A percentile compares a stretch with the other conserved stretches of the same genome.
Evolutionary conservation across 2,888 invertebrate species (phyloP).

Genomic region (Caenorhabditis wallacei): DNA sequence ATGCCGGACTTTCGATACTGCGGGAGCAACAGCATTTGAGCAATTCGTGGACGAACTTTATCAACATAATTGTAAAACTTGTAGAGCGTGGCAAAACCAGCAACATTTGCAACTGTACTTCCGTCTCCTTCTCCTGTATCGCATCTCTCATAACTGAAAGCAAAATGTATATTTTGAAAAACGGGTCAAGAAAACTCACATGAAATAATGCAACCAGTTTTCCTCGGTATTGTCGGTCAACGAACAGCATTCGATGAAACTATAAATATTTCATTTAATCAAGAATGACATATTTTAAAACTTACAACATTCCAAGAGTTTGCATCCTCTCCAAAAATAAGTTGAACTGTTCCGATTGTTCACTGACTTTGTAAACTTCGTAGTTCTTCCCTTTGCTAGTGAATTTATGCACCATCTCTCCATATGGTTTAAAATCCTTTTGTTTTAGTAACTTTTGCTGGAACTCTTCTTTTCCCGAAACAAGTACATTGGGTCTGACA

Average conservation of each 20-base stretch:
- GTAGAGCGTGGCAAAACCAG: constrained; percentile 88
- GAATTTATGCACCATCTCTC: constrained; percentile 86
- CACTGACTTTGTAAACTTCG: constrained; percentile 70
- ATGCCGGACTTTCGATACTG: constrained; percentile 86
- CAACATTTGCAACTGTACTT: constrained; percentile 88
- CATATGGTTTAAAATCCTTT: constrained; percentile 88
- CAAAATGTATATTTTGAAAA: neutral
- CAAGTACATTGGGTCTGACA: constrained; percentile 69
- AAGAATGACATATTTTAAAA: neutral
- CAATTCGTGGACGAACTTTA: constrained; percentile 91
- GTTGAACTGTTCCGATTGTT: constrained; percentile 88
- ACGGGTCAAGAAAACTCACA: constrained; percentile 67
- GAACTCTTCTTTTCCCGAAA: constrained; percentile 63
- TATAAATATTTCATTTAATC: constrained; percentile 86
- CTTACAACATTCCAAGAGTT: constrained; percentile 88
- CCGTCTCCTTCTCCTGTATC: constrained; percentile 62
- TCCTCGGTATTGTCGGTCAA: constrained; percentile 95
- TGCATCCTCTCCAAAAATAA: constrained; percentile 91
- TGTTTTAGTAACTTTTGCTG: constrained; percentile 53
- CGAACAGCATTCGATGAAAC: constrained; percentile 88
- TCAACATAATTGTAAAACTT: constrained; percentile 94
- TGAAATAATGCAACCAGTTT: constrained; percentile 88
- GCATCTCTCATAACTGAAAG: constrained; percentile 44
- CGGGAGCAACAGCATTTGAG: constrained; percentile 83
- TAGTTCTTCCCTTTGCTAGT: constrained; percentile 51